Evolutionary conservation across 2,888 invertebrate species (phyloP).

Genomic region (Thymelicus acteon): DNA sequence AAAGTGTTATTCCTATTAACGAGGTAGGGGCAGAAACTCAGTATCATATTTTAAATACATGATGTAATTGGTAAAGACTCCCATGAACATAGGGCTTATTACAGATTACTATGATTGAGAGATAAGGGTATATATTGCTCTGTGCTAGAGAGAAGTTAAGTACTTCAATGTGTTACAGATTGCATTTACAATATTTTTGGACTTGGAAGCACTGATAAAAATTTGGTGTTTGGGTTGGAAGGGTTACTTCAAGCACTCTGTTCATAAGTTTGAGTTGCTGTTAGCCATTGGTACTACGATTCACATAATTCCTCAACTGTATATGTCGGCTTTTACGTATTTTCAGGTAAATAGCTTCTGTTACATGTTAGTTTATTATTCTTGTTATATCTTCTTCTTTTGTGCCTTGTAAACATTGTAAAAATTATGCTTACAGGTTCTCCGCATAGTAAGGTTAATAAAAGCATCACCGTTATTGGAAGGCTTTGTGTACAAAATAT

Average conservation of each 20-base stretch:
- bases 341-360: conserved; percentile 89
- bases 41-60: too few relatives aligned
- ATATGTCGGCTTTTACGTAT: conserved; percentile 97
- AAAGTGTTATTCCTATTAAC: too few relatives aligned
- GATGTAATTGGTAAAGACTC: too few relatives aligned
- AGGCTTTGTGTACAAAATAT: conserved; percentile 98
- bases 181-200: conserved; percentile 96
- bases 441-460: conserved; percentile 96
- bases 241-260: conserved; percentile 97
- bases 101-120: too few relatives aligned
- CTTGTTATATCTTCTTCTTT: too few relatives aligned
- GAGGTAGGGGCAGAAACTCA: too few relatives aligned
- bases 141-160: too few relatives aligned
- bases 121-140: too few relatives aligned
- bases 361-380: too few relatives aligned
- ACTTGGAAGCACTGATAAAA: conserved; percentile 97
- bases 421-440: conserved; percentile 86
- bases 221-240: conserved; percentile 98
- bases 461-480: conserved; percentile 99
- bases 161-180: conserved; percentile 83
- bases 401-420: background rate
- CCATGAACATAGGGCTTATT: too few relatives aligned
- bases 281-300: conserved; percentile 96
- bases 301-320: conserved; percentile 96
- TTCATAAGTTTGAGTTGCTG: conserved; percentile 98